These are phyloP conservation scores for Pollenia griseotomentosa DNA, from an alignment of 2,888 invertebrate genomes.

Conservation along the genomic window DNA sequence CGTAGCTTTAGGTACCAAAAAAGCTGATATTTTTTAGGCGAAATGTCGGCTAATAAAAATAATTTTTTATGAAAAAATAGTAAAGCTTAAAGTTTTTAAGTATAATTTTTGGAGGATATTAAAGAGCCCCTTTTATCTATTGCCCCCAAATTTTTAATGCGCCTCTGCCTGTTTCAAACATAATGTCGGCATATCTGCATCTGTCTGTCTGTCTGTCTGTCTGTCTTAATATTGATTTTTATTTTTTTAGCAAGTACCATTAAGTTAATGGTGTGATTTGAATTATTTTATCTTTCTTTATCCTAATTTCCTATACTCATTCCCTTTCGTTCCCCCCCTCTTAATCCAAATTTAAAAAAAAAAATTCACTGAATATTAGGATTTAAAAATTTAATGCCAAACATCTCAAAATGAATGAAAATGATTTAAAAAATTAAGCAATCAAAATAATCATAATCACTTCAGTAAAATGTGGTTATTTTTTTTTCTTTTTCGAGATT, in stretches of 20 bases:
- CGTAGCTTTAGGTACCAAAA: no score
- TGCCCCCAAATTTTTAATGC: no score
- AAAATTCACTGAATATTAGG: slow-evolving; percentile 55
- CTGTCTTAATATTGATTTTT: slow-evolving; percentile 1
- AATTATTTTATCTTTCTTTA: slow-evolving; percentile 26
- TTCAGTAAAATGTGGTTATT: slow-evolving; percentile 67
- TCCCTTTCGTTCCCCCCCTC: neutral
- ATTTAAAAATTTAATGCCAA: slow-evolving; percentile 43
- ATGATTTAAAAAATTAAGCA: slow-evolving; percentile 59
- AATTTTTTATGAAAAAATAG: no score
- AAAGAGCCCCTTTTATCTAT: no score
- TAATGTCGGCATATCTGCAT: neutral
- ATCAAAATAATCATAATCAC: slow-evolving; percentile 73
- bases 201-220: neutral
- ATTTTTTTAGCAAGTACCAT: slow-evolving; percentile 57
- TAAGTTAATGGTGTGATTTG: slow-evolving; percentile 67
- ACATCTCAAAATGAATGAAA: slow-evolving; percentile 30
- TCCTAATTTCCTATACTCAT: slow-evolving; percentile 13
- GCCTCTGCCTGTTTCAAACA: neutral
- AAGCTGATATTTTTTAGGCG: no score
- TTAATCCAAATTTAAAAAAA: neutral
- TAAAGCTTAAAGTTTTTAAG: no score
- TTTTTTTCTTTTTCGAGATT: slow-evolving; percentile 34
- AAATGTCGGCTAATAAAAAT: no score
- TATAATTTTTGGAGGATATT: no score